A percentile compares a stretch with the other conserved stretches of the same genome.
Evolutionary conservation across 2,888 invertebrate genomes (phyloP).

Genomic region (Norana najaformis): DNA sequence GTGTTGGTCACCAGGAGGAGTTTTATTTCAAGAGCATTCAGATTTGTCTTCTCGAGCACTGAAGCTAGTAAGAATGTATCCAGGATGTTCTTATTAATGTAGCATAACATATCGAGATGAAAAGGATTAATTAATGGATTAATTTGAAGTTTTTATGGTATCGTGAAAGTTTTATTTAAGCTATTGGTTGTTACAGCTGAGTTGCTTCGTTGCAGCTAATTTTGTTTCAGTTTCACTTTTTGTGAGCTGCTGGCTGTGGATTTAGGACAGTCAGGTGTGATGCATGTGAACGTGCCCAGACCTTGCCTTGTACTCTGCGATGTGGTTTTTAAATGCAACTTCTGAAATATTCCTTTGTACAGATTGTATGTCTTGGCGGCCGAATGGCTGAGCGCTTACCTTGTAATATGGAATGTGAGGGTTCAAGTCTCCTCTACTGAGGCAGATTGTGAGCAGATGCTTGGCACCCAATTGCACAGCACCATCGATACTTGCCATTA

Average conservation of each 20-base stretch:
- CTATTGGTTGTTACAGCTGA: neutral
- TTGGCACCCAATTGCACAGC: neutral
- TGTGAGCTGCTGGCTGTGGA: neutral
- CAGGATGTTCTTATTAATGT: neutral
- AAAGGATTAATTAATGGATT: neutral
- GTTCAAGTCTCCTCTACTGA: too few species aligned
- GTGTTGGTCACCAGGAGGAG: too few species aligned
- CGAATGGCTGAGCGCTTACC: neutral
- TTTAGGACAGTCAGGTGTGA: neutral
- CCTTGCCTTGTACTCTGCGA: neutral
- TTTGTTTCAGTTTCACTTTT: neutral
- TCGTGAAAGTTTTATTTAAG: neutral
- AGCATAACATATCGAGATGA: neutral
- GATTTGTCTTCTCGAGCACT: neutral
- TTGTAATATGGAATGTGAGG: neutral
- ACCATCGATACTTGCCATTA: too few species aligned
- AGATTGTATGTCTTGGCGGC: neutral
- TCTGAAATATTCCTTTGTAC: neutral
- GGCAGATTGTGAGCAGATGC: neutral
- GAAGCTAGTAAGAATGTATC: neutral
- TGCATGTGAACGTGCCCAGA: neutral
- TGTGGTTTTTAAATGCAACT: neutral
- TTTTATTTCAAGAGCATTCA: neutral
- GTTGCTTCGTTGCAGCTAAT: neutral
- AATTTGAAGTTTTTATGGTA: neutral